Conservation (phyloP, 2,888 invertebrate genomes). For the Patella pellucida region DNA sequence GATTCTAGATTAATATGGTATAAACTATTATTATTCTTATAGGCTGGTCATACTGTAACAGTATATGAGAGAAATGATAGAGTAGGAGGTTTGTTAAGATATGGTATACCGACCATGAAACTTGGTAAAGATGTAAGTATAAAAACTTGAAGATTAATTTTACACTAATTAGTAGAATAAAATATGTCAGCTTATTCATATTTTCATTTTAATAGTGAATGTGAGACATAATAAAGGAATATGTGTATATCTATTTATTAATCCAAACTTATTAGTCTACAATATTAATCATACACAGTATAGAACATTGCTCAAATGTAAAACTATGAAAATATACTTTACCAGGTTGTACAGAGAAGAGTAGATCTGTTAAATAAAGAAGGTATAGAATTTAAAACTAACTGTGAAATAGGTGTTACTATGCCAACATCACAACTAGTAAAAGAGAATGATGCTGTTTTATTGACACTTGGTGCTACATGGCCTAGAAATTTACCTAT, state of each 20-base stretch:
- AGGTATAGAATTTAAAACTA: conserved; percentile 90
- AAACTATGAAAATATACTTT: not conserved
- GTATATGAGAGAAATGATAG: conserved; percentile 98
- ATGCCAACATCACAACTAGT: conserved; percentile 79
- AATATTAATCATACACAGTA: not conserved
- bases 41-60: conserved; percentile 94
- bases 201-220: too few relatives aligned
- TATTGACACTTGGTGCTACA: conserved; percentile 93
- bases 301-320: not conserved
- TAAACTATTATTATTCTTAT: conserved; percentile 31
- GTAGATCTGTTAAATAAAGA: conserved; percentile 89
- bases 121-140: conserved; percentile 85
- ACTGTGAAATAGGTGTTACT: conserved; percentile 91
- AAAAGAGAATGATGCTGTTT: conserved; percentile 85
- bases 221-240: too few relatives aligned
- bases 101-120: conserved; percentile 99
- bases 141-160: too few relatives aligned
- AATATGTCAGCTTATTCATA: too few relatives aligned
- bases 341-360: conserved; percentile 83
- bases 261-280: not conserved
- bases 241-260: too few relatives aligned
- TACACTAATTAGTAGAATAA: too few relatives aligned
- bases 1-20: not conserved
- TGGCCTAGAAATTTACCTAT: conserved; percentile 90
- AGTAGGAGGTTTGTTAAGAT: conserved; percentile 93